phyloP scores from a whole-genome alignment of 2,113 vertebrate species.

The Galbula dea region DNA sequence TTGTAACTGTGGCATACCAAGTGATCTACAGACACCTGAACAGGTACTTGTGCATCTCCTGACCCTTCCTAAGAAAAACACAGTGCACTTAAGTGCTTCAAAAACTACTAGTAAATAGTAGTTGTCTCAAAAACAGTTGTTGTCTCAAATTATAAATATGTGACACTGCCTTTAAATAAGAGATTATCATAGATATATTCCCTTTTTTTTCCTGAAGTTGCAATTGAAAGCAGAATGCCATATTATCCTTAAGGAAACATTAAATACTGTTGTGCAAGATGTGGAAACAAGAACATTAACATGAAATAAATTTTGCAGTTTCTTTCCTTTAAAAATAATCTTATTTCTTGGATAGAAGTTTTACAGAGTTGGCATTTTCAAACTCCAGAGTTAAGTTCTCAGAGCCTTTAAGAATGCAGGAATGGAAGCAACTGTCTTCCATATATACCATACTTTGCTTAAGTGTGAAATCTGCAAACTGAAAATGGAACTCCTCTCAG shows the following conservation, averaged over 20 bases:
- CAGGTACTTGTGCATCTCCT: background rate
- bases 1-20: background rate
- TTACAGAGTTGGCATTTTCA: background rate
- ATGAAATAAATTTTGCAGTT: background rate
- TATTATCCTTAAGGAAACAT: background rate
- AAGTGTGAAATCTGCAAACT: background rate
- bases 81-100: background rate
- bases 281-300: background rate
- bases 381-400: background rate
- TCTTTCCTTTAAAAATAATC: background rate
- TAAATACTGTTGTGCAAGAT: background rate
- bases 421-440: background rate
- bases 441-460: background rate
- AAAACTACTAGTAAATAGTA: background rate
- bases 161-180: background rate
- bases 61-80: background rate
- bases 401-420: background rate
- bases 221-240: accelerated
- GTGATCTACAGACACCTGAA: background rate
- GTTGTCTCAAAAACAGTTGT: background rate
- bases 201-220: background rate
- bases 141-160: background rate
- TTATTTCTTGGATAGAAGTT: background rate
- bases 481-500: background rate
- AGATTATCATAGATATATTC: background rate